phyloP scores from a whole-genome alignment of 2,888 invertebrate species.

The Perithous albicinctus region DNA sequence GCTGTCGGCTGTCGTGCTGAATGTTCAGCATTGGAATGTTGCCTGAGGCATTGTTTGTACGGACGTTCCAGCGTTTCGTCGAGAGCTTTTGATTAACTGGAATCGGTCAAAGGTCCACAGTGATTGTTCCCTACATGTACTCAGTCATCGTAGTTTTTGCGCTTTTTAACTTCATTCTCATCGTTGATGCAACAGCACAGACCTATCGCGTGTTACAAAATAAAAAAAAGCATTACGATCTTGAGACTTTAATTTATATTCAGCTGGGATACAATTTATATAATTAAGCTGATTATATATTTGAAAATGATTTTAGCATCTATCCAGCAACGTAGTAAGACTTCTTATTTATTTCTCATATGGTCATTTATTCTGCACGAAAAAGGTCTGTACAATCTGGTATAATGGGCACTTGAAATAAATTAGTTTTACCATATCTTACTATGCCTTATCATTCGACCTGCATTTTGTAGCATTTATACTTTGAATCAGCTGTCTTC shows the following conservation, averaged over 20 bases:
- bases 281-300: no score
- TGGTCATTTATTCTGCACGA: no score
- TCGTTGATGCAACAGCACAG: background rate
- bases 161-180: conserved; percentile 1
- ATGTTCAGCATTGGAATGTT: conserved; percentile 27
- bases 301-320: no score
- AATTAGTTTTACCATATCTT: background rate
- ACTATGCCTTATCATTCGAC: conserved; percentile 5
- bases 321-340: background rate
- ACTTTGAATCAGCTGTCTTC: conserved; percentile 72
- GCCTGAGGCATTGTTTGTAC: conserved; percentile 73
- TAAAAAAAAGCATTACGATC: background rate
- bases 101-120: conserved; percentile 68
- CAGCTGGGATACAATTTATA: no score
- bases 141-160: conserved; percentile 34
- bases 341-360: background rate
- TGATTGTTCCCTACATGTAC: conserved; percentile 70
- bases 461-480: conserved; percentile 52
- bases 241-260: background rate
- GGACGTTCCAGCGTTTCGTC: conserved; percentile 67
- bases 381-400: background rate
- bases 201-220: background rate
- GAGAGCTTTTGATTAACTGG: conserved; percentile 75
- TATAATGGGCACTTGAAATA: background rate
- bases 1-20: background rate